These are phyloP conservation scores for Xenotilapia caudafasciata DNA, from an alignment of 2,113 vertebrate species.

Conservation along the genomic window DNA sequence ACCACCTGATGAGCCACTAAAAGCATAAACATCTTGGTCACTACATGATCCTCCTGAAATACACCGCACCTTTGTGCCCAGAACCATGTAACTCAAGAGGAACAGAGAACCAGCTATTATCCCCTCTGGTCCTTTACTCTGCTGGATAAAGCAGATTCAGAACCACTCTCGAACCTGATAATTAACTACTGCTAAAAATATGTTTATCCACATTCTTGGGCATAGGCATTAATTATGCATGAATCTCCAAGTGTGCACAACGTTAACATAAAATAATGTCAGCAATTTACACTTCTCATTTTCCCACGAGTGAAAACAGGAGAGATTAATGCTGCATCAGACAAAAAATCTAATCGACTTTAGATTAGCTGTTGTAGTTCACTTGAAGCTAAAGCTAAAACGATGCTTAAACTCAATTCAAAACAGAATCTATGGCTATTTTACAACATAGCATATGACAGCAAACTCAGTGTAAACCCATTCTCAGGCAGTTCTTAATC, in stretches of 20 bases:
- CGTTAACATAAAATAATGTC: conserved; percentile 24
- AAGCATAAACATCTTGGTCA: not conserved
- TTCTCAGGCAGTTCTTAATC: not conserved
- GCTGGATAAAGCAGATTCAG: not conserved
- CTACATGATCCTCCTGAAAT: not conserved
- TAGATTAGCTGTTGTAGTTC: not conserved
- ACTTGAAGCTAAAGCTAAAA: rapidly evolving
- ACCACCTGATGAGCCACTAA: not conserved
- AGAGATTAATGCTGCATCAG: not conserved
- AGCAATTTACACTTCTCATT: conserved; percentile 6
- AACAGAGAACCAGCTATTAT: not conserved
- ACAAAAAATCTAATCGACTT: not conserved
- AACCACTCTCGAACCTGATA: not conserved
- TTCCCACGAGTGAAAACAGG: not conserved
- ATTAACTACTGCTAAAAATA: conserved; percentile 5
- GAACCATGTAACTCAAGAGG: not conserved
- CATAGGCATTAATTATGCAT: conserved; percentile 19
- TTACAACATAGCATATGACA: not conserved
- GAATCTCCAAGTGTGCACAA: not conserved
- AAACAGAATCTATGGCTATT: not conserved
- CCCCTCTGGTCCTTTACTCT: not conserved
- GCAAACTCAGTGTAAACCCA: not conserved
- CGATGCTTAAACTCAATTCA: not conserved
- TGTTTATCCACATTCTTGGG: conserved; percentile 16
- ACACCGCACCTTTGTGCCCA: not conserved